Evolutionary conservation across 2,888 invertebrate species (phyloP).

Genomic region (Antheraea yamamai): DNA sequence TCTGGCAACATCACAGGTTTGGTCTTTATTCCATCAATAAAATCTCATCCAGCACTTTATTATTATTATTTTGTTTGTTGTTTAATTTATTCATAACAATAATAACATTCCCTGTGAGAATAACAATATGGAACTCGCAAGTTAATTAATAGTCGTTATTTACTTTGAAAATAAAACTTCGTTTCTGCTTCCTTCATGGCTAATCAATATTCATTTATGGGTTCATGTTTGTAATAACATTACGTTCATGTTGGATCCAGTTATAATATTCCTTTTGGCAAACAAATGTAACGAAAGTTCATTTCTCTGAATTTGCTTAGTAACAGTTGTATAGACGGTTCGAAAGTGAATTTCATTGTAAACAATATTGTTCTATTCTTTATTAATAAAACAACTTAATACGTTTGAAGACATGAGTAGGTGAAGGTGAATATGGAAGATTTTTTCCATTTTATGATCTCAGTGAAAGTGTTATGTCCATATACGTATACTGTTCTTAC

Average conservation of each 20-base stretch:
- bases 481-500: too few species aligned
- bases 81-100: background rate
- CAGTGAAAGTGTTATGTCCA: too few species aligned
- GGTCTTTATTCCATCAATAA: background rate
- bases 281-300: background rate
- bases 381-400: background rate
- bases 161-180: constrained; percentile 8
- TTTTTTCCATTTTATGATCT: too few species aligned
- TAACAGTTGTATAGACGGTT: background rate
- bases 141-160: background rate
- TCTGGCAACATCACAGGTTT: background rate
- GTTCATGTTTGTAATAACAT: constrained; percentile 6
- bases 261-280: background rate
- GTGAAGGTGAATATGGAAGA: too few species aligned
- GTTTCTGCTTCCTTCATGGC: background rate
- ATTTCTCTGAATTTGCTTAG: background rate
- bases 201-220: background rate
- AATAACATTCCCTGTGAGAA: background rate
- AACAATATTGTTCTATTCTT: background rate
- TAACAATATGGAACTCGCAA: background rate
- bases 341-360: background rate
- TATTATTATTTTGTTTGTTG: background rate
- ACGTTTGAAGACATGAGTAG: too few species aligned
- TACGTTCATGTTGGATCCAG: background rate
- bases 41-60: background rate